Base-by-base conservation (phyloP, 2,113 vertebrate genomes). In the Notarius lentiginosus region DNA sequence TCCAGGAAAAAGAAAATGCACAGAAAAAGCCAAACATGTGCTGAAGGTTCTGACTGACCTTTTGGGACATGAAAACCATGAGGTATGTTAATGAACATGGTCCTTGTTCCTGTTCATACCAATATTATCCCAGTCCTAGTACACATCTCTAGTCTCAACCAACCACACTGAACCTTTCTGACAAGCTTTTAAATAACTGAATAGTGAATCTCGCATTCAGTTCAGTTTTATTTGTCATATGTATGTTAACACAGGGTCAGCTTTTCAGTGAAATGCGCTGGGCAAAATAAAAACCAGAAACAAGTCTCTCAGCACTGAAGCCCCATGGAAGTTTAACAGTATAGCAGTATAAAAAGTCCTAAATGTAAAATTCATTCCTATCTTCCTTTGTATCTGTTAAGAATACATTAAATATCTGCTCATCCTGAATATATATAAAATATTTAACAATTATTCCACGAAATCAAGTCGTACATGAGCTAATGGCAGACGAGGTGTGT, bases 11-110 rank as follows among this genome's bases (percentile, higher is more conserved):
- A 96, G 93, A 91, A 95, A 95, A 93, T 99, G 98, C 90, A 95
- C 95, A 75, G 95, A 95, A 89, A 95, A 94, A 0, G 94, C 95
- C 18, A 95, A 96, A 17, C 95, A 95, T 6, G 95, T 97, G 53
- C 96, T 99, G 58, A 98, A 94, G 91, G 97, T 99, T 83, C 95
- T 99, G 18, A 97, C 97, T 1, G 96, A 97, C 91, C 97, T 99
- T 75, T 96, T 99, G 7, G 97, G 97, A 91, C 97, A 99, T 0
- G 98, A 99, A 87, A 98, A 98, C 91, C 96, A 96, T 0, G 96
- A 99, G 98, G 98, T 99, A 95, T 89, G 81, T 90, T 17, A 10
- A 49, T 20, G 3, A 55, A 81, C 58, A 53, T 34, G 3, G 27
- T 7, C 56, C 15, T 55, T 56, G 15, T 58, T 15, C 14, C 24